Evolutionary conservation across 2,113 vertebrate genomes (phyloP), one percentile per base, ranked within the genome.

Genomic region (Mesembrinibis cayennensis): DNA sequence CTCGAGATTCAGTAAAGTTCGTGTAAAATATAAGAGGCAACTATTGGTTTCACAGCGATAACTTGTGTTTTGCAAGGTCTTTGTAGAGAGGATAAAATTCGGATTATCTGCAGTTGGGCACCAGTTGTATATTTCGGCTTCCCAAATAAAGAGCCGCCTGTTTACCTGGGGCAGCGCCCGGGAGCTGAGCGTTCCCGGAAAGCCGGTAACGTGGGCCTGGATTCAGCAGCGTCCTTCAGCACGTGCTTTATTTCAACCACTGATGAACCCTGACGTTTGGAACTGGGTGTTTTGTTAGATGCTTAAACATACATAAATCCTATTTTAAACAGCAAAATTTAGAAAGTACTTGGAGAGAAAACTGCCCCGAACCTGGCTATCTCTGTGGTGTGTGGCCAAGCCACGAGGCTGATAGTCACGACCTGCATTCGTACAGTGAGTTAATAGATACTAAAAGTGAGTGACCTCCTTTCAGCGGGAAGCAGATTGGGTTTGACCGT

Each of bases 371-470:
- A 55, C 65, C 42, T 73, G 47, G 26, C 49, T 58, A 2, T 36
- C 25, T 23, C 9, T 56, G 32, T 23, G 58, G 59, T 9, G 5
- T 4, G 27, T 10, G 71, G 58, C 53, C 65, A 44, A 38, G n/a
- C 56, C 14, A 4, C 0, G 1, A 74, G 3, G 18, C 62, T 30
- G 16, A 32, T 16, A 27, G 63, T 26, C 20, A 36, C 2, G 5
- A 32, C 27, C 9, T 12, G 30, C 29, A 4, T 56, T 62, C 36
- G 36, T 20, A 19, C 29, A 36, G 36, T 67, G 53, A n/a, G 74
- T 44, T 84, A 65, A 65, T 16, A 23, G 21, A 38, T 6, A 40
- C 65, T 16, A 32, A 27, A 11, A 29, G 12, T 16, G 49, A 56
- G 12, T 16, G 49, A 56, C 40, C 36, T 70, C 50, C 61, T 62